phyloP scores from a whole-genome alignment of 2,797 vertebrate species.

The Mareca penelope region DNA sequence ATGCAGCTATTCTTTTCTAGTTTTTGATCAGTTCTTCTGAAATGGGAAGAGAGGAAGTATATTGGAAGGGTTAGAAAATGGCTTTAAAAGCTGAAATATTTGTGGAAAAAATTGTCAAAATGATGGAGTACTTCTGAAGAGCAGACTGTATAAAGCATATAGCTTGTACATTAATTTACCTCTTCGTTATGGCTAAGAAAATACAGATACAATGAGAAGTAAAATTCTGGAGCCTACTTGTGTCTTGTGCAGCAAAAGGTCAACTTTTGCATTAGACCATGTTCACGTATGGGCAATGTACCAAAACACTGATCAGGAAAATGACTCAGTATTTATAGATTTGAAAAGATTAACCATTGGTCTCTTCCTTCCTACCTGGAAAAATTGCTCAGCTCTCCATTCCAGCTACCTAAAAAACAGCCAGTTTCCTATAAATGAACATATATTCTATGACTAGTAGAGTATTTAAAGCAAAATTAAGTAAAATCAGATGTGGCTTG shows the following conservation, averaged over 20 bases:
- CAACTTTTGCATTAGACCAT: background rate
- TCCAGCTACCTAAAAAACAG: background rate
- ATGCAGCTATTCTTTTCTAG: background rate
- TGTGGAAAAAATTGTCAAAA: background rate
- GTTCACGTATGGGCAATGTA: background rate
- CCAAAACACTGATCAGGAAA: background rate
- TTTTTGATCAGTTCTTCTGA: background rate
- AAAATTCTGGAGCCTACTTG: background rate
- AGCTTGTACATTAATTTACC: background rate
- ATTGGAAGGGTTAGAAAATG: background rate
- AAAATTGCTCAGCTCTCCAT: background rate
- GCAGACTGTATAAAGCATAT: background rate
- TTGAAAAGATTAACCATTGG: background rate
- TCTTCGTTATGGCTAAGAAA: background rate
- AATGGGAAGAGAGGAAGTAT: fast-evolving
- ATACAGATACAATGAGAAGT: background rate
- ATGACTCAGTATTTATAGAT: background rate
- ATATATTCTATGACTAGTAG: background rate
- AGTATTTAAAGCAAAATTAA: background rate
- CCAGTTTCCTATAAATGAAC: background rate
- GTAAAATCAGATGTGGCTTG: background rate
- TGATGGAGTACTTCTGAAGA: background rate
- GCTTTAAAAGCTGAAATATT: background rate
- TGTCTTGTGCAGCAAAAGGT: background rate
- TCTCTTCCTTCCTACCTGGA: background rate